phyloP scores from a whole-genome alignment of 2,113 vertebrate species.

The Cochlearius cochlearius region DNA sequence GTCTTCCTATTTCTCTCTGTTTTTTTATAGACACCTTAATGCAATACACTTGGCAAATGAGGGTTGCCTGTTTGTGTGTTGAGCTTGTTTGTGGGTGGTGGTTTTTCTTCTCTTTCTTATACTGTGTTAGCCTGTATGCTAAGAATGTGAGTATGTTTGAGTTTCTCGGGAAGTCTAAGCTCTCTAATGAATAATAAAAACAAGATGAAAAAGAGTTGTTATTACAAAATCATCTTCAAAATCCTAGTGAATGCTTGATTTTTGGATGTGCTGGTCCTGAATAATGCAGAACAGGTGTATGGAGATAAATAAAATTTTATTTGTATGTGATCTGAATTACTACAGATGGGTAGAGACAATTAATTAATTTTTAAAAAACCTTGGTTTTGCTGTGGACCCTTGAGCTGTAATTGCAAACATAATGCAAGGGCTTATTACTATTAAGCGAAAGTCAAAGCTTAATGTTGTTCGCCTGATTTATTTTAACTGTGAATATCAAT shows the following conservation, averaged over 20 bases:
- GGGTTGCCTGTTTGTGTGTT: not conserved
- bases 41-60: not conserved
- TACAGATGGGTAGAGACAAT: not conserved
- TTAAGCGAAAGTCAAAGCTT: constrained; percentile 63
- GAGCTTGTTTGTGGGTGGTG: not conserved
- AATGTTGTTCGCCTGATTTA: constrained; percentile 62
- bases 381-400: not conserved
- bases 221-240: not conserved
- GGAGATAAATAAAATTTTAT: not conserved
- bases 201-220: not conserved
- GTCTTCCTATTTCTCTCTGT: not conserved
- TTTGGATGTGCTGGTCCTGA: not conserved
- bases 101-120: not conserved
- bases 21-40: not conserved
- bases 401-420: not conserved
- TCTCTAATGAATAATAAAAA: not conserved
- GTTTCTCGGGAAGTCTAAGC: not conserved
- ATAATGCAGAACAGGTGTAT: not conserved
- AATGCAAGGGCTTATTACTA: constrained; percentile 40
- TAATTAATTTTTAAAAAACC: not conserved
- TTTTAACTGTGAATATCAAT: constrained; percentile 60
- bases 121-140: not conserved
- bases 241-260: not conserved
- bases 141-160: not conserved
- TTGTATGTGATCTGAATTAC: not conserved